Percentiles rank a stretch among this genome's conserved stretches.
These are phyloP conservation scores for Xerus inauris DNA, from an alignment of 2,113 vertebrate species.

Conservation along the genomic window DNA sequence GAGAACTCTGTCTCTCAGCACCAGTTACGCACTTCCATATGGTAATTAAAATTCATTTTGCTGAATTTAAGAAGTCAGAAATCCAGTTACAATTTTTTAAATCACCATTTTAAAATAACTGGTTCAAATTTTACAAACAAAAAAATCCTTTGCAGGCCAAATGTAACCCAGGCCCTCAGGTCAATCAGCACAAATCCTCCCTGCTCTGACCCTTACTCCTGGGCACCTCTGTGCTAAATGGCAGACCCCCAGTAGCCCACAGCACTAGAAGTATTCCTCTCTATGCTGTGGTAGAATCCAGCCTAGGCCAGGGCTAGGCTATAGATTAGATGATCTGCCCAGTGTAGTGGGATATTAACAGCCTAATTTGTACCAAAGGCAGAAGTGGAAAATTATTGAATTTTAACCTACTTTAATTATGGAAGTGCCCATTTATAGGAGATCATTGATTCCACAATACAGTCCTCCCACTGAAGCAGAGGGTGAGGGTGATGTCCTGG, in stretches of 20 bases:
- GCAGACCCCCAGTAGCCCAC: not conserved
- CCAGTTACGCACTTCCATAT: not conserved
- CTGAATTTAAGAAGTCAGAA: slow-evolving; percentile 4
- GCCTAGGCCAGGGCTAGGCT: not conserved
- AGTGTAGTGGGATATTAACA: not conserved
- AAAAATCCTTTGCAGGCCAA: not conserved
- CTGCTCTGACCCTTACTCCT: not conserved
- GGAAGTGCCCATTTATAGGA: not conserved
- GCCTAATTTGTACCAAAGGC: not conserved
- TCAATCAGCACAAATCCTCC: not conserved
- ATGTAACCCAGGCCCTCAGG: not conserved
- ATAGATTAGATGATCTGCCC: not conserved
- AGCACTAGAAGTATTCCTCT: not conserved
- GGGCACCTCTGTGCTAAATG: not conserved
- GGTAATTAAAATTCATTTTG: not conserved
- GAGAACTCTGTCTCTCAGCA: not conserved
- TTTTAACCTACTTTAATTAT: not conserved
- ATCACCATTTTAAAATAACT: not conserved
- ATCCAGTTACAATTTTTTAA: not conserved
- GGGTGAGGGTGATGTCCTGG: no score
- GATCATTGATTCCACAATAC: not conserved
- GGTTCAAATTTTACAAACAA: not conserved
- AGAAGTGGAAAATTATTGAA: slow-evolving; percentile 8
- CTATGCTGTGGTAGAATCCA: not conserved
- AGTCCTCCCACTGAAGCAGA: not conserved